phyloP scores from a whole-genome alignment of 2,113 vertebrate genomes.

The Mormyrus lacerda region DNA sequence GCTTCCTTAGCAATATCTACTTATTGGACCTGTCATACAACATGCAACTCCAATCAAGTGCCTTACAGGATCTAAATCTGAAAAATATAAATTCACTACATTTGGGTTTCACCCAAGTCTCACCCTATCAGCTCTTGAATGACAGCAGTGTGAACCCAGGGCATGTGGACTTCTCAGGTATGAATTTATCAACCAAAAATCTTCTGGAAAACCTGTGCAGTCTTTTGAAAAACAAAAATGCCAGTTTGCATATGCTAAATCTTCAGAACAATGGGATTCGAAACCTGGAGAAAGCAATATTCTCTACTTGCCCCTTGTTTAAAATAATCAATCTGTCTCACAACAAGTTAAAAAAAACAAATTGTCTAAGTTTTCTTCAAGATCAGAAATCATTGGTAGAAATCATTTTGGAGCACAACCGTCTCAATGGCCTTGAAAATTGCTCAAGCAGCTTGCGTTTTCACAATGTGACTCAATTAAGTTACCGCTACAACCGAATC shows the following conservation, averaged over 20 bases:
- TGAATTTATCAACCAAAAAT: conserved; percentile 28
- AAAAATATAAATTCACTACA: conserved; percentile 38
- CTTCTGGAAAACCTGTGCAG: conserved; percentile 39
- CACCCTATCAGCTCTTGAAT: conserved; percentile 45
- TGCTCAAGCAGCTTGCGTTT: conserved; percentile 30
- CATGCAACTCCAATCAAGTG: neutral
- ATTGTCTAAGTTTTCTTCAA: conserved; percentile 39
- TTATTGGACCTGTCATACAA: conserved; percentile 65
- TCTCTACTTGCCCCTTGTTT: conserved; percentile 48
- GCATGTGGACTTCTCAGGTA: conserved; percentile 60
- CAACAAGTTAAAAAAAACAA: conserved; percentile 38
- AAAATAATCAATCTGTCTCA: conserved; percentile 53
- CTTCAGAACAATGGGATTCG: conserved; percentile 39
- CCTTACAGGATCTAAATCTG: conserved; percentile 52
- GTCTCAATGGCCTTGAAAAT: conserved; percentile 24
- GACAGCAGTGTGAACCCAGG: conserved; percentile 40
- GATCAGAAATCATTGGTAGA: neutral
- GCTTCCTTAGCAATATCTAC: conserved; percentile 41
- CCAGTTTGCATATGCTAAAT: conserved; percentile 24
- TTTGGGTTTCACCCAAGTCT: conserved; percentile 50
- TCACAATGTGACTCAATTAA: conserved; percentile 36
- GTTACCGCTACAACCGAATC: conserved; percentile 70
- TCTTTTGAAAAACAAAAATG: conserved; percentile 28
- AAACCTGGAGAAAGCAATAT: fast-evolving
- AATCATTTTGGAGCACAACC: conserved; percentile 62